These are phyloP conservation scores for Perizoma affinitatum DNA, from an alignment of 2,888 invertebrate genomes.

Conservation along the genomic window DNA sequence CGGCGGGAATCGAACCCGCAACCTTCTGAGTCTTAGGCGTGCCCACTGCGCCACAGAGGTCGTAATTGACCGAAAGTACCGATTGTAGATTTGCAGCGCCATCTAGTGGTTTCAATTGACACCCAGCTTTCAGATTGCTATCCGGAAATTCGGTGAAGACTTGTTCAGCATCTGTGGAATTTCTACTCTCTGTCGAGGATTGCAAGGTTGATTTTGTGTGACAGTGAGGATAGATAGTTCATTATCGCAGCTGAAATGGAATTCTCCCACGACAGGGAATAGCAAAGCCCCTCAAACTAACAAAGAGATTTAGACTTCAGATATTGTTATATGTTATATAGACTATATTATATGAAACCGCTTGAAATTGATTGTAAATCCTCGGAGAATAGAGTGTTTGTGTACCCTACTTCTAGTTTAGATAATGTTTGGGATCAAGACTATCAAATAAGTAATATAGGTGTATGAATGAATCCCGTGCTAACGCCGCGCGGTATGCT, in stretches of 20 bases:
- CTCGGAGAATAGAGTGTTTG: conserved; percentile 15
- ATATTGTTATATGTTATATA: too few species aligned
- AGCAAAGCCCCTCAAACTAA: conserved; percentile 22
- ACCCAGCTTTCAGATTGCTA: not conserved
- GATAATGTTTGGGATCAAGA: too few species aligned
- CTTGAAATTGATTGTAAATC: conserved; percentile 32
- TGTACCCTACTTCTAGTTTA: too few species aligned
- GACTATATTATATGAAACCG: conserved; percentile 30
- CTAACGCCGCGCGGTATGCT: too few species aligned
- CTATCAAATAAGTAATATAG: too few species aligned
- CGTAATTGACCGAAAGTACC: too few species aligned
- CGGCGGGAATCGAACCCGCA: too few species aligned
- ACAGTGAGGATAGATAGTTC: not conserved
- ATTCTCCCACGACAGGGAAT: conserved; percentile 18
- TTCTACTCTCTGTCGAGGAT: not conserved
- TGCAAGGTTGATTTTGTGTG: conserved; percentile 1
- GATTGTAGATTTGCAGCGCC: not conserved
- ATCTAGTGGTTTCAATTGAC: not conserved
- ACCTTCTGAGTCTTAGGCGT: too few species aligned
- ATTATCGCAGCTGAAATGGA: conserved; percentile 19
- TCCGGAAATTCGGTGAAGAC: conserved; percentile 1
- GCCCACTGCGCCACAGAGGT: too few species aligned
- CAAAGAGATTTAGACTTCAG: conserved; percentile 36
- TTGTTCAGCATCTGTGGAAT: not conserved
- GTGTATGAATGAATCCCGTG: too few species aligned